Conservation (phyloP, 1,140 invertebrate genomes). For the Samia ricini region DNA sequence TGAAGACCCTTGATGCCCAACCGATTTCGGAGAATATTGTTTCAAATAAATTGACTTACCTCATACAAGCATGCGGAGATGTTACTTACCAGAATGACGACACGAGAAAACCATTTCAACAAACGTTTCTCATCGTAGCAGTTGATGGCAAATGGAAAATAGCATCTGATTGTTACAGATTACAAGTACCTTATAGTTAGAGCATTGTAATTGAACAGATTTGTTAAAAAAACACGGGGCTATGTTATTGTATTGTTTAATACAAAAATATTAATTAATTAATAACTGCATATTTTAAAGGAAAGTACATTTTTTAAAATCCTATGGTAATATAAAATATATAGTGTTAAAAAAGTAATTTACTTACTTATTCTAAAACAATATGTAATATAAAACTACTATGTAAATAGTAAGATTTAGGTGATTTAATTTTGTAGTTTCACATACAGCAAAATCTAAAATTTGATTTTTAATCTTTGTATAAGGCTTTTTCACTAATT, state of each 20-base stretch:
- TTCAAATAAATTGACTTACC: slow-evolving; percentile 83
- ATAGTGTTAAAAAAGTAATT: no score
- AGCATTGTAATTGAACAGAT: neutral
- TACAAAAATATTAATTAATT: neutral
- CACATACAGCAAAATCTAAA: no score
- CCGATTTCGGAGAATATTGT: slow-evolving; percentile 85
- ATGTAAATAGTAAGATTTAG: no score
- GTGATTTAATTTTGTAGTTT: no score
- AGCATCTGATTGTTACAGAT: slow-evolving; percentile 88
- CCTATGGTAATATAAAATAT: no score
- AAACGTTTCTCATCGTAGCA: slow-evolving; percentile 90
- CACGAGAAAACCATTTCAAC: slow-evolving; percentile 82
- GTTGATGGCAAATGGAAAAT: slow-evolving; percentile 94
- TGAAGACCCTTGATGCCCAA: slow-evolving; percentile 88
- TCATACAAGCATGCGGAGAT: slow-evolving; percentile 86
- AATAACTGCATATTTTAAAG: no score
- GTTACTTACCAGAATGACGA: slow-evolving; percentile 81
- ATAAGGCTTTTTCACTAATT: no score
- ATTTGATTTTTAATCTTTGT: no score
- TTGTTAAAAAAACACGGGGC: neutral
- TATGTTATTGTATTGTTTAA: neutral
- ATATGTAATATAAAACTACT: no score
- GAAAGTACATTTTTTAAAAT: no score
- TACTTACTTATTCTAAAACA: no score
- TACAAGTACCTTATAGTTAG: slow-evolving; percentile 77